Evolutionary conservation across 2,113 vertebrate species (phyloP), one percentile per base, ranked within the genome.

Genomic region (Pavo muticus): DNA sequence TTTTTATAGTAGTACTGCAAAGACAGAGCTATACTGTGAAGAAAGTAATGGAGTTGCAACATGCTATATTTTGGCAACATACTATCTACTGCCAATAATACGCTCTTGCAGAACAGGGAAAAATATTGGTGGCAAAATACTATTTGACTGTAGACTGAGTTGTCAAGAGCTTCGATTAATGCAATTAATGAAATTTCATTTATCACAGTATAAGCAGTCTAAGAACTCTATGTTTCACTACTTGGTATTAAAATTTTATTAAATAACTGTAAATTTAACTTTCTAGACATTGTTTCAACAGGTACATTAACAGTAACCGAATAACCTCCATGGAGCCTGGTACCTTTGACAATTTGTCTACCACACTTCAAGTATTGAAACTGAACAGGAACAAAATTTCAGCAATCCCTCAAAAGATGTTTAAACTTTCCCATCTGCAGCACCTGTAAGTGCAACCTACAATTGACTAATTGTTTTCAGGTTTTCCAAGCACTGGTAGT

Each of bases 311-410:
- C 95, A 98, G 98, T 96, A 99, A 99, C 94, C 98, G 98, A 45
- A 98, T 99, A 93, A 98, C 98, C 1, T 97, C 97, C 4, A 74
- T 99, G 98, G 99, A 99, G 94, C 96, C 98, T 3, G 99, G 99
- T 88, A 98, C 98, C 94, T 99, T 99, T 95, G 97, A 98, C 94
- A 99, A 97, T 93, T 97, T 99, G 96, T 99, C 99, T 63, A 96
- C 69, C 90, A 98, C 98, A 16, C 98, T 99, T 80, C 98, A 99
- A 97, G 97, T 99, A 52, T 96, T 99, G 73, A 98, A 98, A 63
- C 97, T 99, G 84, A 99, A 99, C 97, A 98, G 98, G 93, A 99
- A 99, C 96, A 98, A 98, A 23, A 98, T 99, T 72, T 98, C 98
- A 85, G 63, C 97, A 78, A 97, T 99, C 81, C 98, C 99, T 11